Conservation (phyloP, 2,113 vertebrate species). For the Helogale parvula region DNA sequence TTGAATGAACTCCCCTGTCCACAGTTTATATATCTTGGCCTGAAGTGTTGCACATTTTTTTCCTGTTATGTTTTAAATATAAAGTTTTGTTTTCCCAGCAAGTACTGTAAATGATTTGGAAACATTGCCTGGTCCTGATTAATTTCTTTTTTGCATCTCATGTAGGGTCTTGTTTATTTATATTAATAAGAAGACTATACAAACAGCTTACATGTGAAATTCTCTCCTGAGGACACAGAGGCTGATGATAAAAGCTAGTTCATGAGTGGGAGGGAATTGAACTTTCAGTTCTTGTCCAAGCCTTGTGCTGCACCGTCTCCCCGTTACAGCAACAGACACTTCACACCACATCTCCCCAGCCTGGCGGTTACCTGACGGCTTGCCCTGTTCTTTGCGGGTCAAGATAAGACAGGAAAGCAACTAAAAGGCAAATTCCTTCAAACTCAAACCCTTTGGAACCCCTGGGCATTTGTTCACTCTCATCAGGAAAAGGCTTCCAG, state of each 20-base stretch:
- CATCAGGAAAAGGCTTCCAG: neutral
- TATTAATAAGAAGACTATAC: conserved; percentile 50
- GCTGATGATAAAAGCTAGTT: neutral
- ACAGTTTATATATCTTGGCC: conserved; percentile 67
- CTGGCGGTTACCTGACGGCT: neutral
- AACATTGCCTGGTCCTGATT: conserved; percentile 57
- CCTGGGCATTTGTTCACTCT: neutral
- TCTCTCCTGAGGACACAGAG: neutral
- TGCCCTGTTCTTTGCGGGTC: neutral
- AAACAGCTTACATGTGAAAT: conserved; percentile 34
- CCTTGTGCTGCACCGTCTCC: neutral
- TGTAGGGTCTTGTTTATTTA: conserved; percentile 62
- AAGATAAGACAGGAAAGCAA: neutral
- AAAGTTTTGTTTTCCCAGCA: conserved; percentile 63
- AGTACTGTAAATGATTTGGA: conserved; percentile 61
- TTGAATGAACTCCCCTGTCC: conserved; percentile 19
- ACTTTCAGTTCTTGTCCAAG: neutral
- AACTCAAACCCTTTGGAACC: neutral
- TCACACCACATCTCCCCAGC: neutral
- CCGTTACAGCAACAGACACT: neutral
- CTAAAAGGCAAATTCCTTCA: neutral
- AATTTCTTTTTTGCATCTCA: conserved; percentile 61
- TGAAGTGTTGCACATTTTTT: conserved; percentile 44
- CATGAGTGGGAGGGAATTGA: neutral
- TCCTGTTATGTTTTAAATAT: conserved; percentile 58